phyloP scores from a whole-genome alignment of 1,140 invertebrate species.

The Episyrphus balteatus region DNA sequence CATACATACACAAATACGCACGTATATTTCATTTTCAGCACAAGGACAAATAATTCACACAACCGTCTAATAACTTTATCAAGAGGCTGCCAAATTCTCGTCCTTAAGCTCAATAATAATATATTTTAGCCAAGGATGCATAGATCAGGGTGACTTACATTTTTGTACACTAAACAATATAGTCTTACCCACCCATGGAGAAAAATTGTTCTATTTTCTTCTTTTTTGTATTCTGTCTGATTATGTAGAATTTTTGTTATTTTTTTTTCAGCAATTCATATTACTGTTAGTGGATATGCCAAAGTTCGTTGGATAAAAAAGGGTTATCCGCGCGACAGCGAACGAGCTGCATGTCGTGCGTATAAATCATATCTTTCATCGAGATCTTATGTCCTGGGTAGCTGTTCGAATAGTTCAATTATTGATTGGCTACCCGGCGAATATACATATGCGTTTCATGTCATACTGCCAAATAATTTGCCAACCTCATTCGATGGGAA shows the following conservation, averaged over 20 bases:
- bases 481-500: constrained; percentile 64
- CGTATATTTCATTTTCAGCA: too few species aligned
- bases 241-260: neutral
- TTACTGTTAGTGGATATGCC: constrained; percentile 34
- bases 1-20: too few species aligned
- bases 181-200: neutral
- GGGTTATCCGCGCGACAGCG: constrained; percentile 34
- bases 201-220: neutral
- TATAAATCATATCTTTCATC: constrained; percentile 34
- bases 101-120: too few species aligned
- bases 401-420: constrained; percentile 1
- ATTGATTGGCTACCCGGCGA: constrained; percentile 44
- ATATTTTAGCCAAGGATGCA: too few species aligned
- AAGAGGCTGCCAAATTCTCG: too few species aligned
- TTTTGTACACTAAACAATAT: too few species aligned
- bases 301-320: constrained; percentile 38
- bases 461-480: constrained; percentile 44
- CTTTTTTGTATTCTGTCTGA: neutral
- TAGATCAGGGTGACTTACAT: too few species aligned
- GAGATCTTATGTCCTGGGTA: constrained; percentile 31
- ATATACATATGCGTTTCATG: constrained; percentile 49
- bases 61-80: too few species aligned
- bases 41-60: too few species aligned
- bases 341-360: constrained; percentile 32
- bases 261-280: constrained; percentile 23